A percentile compares a stretch with the other conserved stretches of the same genome.
Conservation (phyloP, 2,797 vertebrate genomes). For the Catostomus latipinnis region DNA sequence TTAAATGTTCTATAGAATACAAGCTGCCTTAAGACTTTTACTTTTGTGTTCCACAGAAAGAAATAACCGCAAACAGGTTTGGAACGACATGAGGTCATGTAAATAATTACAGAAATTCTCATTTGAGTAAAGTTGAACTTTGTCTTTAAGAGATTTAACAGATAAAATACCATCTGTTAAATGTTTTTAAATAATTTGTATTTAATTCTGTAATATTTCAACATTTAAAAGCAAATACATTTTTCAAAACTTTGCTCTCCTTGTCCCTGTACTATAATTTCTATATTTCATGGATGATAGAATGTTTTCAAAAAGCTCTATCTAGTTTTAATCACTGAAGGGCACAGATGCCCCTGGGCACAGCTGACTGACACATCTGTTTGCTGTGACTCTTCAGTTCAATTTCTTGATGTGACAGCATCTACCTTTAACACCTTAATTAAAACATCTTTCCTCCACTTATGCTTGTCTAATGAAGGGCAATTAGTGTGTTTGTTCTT, state of each 20-base stretch:
- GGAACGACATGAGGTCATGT: too few species aligned
- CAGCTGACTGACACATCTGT: neutral
- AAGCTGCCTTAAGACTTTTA: too few species aligned
- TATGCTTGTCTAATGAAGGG: slow-evolving; percentile 39
- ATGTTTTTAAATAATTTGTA: too few species aligned
- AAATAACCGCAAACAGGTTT: too few species aligned
- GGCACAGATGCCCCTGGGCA: slow-evolving; percentile 16
- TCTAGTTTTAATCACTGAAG: slow-evolving; percentile 37
- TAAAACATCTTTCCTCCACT: neutral
- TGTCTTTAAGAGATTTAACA: too few species aligned
- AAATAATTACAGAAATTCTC: too few species aligned
- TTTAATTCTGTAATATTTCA: too few species aligned
- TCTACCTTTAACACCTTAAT: slow-evolving; percentile 17
- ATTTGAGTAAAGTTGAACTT: too few species aligned
- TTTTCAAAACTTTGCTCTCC: neutral
- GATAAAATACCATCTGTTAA: too few species aligned
- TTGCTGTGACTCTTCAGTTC: neutral
- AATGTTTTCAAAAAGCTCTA: neutral
- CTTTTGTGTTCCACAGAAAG: too few species aligned
- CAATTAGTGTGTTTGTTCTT: slow-evolving; percentile 21
- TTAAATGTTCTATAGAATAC: too few species aligned
- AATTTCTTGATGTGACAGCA: neutral
- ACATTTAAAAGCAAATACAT: neutral
- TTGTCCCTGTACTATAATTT: slow-evolving; percentile 21
- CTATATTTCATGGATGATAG: neutral